Evolutionary conservation across 1,140 invertebrate species (phyloP), one percentile per base, ranked within the genome.

Genomic region (Planococcus citri): DNA sequence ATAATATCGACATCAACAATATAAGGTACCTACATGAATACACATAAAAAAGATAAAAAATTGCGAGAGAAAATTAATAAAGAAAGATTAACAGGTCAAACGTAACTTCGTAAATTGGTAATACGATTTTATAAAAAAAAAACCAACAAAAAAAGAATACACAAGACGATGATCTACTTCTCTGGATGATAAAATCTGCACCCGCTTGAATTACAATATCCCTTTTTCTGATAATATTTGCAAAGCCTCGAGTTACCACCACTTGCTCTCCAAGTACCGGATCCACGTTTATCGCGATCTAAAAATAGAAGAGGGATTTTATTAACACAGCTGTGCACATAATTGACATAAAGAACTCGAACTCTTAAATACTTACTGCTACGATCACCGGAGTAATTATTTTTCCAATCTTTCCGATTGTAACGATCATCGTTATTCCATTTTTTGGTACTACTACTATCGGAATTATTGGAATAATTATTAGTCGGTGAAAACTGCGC

Each of bases 401-500:
- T 64, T 64, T 64, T 64, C 60, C 60, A 64, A n/a, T 69, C 57
- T n/a, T 57, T 58, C 1, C 69, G 38, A 21, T 41, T n/a, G 21
- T 25, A 41, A 14, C 57, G 24, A 27, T 60, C 69, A 3, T 60
- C 38, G 21, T 27, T 51, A 29, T 70, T 70, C 69, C 51, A 58
- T 14, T 70, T 51, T 27, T 33, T 29, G n/a, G n/a, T n/a, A 29
- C 41, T 20, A 6, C 20, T 2, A 25, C 69, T 37, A 9, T 60
- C 51, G 20, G 69, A 64, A 64, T 64, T 64, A 64, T 64, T 64
- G 24, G 60, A 64, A 64, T 64, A 64, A 64, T 25, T 25, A 25
- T 25, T 64, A 20, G 3, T 64, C 9, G 22, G 9, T 4, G 60
- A 64, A 27, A 25, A 64, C 22, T 24, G 25, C 25, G 3, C 10